phyloP scores from a whole-genome alignment of 2,888 invertebrate genomes.

The Limnephilus lunatus region DNA sequence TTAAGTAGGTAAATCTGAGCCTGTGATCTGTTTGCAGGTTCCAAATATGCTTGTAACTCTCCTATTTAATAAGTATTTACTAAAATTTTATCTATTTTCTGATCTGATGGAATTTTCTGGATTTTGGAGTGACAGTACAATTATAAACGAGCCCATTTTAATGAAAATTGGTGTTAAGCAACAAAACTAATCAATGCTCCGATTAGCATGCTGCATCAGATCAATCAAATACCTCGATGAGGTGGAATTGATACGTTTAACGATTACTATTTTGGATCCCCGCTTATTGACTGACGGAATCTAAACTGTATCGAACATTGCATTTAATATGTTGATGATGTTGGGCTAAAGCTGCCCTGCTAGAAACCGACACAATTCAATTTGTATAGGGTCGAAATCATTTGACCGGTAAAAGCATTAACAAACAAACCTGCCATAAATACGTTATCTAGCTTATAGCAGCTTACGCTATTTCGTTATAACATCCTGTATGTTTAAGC shows the following conservation, averaged over 20 bases:
- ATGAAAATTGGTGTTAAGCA: not conserved
- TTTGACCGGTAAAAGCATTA: not conserved
- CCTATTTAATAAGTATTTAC: no score
- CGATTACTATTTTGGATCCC: not conserved
- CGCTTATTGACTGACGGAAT: not conserved
- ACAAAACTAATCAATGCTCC: not conserved
- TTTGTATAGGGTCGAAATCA: not conserved
- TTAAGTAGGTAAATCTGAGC: no score
- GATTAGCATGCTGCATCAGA: not conserved
- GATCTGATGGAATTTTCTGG: not conserved
- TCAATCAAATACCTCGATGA: not conserved
- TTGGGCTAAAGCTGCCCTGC: not conserved
- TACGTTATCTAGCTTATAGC: not conserved
- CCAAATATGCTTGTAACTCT: no score
- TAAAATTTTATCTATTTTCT: no score
- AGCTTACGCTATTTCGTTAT: not conserved
- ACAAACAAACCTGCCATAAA: not conserved
- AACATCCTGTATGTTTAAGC: not conserved
- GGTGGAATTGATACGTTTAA: not conserved
- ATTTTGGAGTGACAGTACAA: not conserved
- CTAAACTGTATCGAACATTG: not conserved
- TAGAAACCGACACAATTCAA: not conserved
- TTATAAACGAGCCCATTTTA: not conserved
- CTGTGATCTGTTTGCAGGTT: no score
- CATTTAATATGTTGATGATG: not conserved